Base-by-base conservation (phyloP, 1,140 invertebrate genomes). In the Brachionus koreanus region DNA sequence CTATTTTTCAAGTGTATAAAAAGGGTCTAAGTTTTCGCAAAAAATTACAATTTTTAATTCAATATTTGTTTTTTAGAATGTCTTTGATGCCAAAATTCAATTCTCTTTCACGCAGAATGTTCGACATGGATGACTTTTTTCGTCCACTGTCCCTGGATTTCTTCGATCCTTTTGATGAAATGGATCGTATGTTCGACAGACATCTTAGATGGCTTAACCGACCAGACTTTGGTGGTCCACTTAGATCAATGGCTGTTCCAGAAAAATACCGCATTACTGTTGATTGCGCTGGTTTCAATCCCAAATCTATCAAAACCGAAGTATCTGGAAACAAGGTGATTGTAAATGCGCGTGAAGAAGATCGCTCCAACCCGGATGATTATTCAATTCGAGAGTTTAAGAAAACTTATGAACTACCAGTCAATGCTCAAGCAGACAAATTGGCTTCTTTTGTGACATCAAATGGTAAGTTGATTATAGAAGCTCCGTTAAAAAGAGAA, bases 251-350 rank as follows among this genome's bases (percentile, higher is more conserved):
- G 13, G 23, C 76, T 61, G 49, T 61, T 13, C 76, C 76, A 61
- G 49, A 61, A 79, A 57, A 65, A 79, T 65, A 79, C 33, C 76
- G 76, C n/a, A 79, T 79, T 13, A 65, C 49, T 25, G 76, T 79
- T 39, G 76, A 79, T 16, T 61, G 46, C 9, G 33, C 49, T 65
- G 76, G 76, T 13, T 79, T 61, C 33, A 79, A 79, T 61, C 49
- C 76, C 6, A 65, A 79, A 39, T 79, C 76, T 3, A 61, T 79
- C 4, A 79, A 79, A 65, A 79, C 76, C 9, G 76, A 79, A 61
- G 61, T 79, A 4, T 23, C 25, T 23, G 76, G 61, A 4, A 65
- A 79, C 13, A 81, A 81, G 33, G 57, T 81, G n/a, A 23, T 81
- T 19, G 77, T 81, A 1, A 63, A 25, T 12, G 77, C 77, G 25